These are phyloP conservation scores for Zophobas morio DNA, from an alignment of 1,140 invertebrate genomes.

Conservation along the genomic window DNA sequence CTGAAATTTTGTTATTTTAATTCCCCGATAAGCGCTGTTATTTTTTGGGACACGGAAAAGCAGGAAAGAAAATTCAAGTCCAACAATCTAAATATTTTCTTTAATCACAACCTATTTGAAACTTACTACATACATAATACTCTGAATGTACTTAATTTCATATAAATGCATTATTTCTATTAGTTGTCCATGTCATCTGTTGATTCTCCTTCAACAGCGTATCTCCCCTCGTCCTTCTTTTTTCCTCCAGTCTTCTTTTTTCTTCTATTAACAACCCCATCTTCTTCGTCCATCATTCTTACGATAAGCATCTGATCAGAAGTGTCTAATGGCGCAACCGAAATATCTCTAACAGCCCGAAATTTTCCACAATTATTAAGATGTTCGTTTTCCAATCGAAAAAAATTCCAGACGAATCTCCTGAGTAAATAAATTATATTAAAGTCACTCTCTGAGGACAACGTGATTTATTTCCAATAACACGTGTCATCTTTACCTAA, in stretches of 20 bases:
- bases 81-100: neutral
- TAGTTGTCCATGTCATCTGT: conserved; percentile 66
- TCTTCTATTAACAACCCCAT: conserved; percentile 87
- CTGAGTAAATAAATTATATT: conserved; percentile 69
- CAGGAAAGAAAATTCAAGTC: neutral
- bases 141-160: conserved; percentile 17
- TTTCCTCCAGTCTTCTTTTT: conserved; percentile 68
- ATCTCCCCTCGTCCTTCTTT: conserved; percentile 63
- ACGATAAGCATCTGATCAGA: conserved; percentile 92
- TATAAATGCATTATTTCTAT: conserved; percentile 25
- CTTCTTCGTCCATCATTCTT: conserved; percentile 95
- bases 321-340: conserved; percentile 95
- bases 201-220: conserved; percentile 67
- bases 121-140: neutral
- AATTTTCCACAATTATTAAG: conserved; percentile 99
- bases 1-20: conserved; percentile 19
- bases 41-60: neutral
- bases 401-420: conserved; percentile 99
- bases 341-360: conserved; percentile 97
- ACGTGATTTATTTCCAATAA: conserved; percentile 31
- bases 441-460: conserved; percentile 7
- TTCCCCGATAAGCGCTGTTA: neutral
- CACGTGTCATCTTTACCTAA: conserved; percentile 76
- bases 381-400: conserved; percentile 99
- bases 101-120: conserved; percentile 21